phyloP scores from a whole-genome alignment of 2,888 invertebrate species.

The Sphecodes monilicornis region DNA sequence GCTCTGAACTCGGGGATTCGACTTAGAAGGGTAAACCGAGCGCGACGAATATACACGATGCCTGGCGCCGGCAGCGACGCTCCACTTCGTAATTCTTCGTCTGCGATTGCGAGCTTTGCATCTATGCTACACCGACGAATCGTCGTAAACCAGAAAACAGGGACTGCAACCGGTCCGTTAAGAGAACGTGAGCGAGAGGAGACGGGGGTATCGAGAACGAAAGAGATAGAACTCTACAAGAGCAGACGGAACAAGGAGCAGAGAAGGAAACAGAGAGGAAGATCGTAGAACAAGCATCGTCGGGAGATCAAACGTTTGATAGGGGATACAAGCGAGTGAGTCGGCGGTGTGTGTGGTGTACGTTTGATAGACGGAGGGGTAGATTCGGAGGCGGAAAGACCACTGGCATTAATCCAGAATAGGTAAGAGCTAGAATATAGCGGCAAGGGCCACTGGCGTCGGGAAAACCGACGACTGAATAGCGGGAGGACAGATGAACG shows the following conservation, averaged over 20 bases:
- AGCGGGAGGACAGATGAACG: constrained; percentile 46
- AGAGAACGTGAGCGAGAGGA: constrained; percentile 10
- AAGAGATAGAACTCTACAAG: neutral
- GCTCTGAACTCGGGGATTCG: constrained; percentile 64
- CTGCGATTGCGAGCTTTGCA: constrained; percentile 69
- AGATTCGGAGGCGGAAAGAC: constrained; percentile 57
- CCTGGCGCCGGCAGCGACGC: constrained; percentile 55
- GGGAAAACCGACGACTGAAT: constrained; percentile 45
- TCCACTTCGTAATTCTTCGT: constrained; percentile 75
- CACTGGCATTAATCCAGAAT: constrained; percentile 81
- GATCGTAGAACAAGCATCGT: constrained; percentile 4
- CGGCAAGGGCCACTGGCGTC: constrained; percentile 14
- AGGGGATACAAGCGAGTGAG: constrained; percentile 42
- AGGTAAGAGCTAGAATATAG: constrained; percentile 72
- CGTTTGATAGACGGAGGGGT: constrained; percentile 34
- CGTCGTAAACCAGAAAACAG: constrained; percentile 67
- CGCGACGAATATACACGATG: constrained; percentile 67
- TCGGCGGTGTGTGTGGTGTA: constrained; percentile 31
- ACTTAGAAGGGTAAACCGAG: constrained; percentile 72
- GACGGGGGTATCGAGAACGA: neutral
- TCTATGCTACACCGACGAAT: constrained; percentile 63
- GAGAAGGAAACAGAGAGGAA: constrained; percentile 1
- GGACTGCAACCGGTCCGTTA: constrained; percentile 44
- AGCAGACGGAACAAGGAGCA: neutral
- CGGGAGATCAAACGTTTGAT: constrained; percentile 41